phyloP scores from a whole-genome alignment of 2,797 vertebrate species.

The Tokudaia tokunoshimensis region DNA sequence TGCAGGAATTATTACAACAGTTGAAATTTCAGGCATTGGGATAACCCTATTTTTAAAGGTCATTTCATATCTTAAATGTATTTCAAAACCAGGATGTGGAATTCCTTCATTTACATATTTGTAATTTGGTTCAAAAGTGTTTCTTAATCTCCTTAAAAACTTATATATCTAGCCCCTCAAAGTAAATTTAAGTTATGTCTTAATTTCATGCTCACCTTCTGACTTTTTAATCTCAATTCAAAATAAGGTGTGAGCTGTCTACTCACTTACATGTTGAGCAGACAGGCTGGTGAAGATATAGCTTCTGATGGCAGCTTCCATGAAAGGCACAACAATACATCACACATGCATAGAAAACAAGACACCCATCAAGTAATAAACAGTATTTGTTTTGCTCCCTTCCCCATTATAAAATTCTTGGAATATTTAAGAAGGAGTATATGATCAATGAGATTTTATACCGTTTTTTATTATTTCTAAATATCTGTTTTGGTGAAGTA shows the following conservation, averaged over 20 bases:
- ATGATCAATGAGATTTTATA: neutral
- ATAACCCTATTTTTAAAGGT: slow-evolving; percentile 14
- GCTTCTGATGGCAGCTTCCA: neutral
- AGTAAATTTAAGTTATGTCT: neutral
- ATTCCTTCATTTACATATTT: slow-evolving; percentile 22
- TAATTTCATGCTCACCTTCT: neutral
- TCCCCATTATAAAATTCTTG: neutral
- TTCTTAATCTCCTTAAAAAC: neutral
- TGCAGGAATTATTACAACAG: neutral
- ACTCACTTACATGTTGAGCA: slow-evolving; percentile 37
- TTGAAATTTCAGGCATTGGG: slow-evolving; percentile 40
- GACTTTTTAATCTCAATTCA: slow-evolving; percentile 4
- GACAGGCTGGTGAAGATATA: neutral
- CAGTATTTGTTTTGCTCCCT: neutral
- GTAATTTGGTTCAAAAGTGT: neutral
- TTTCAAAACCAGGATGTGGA: neutral
- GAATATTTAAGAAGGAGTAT: neutral
- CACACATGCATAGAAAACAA: neutral
- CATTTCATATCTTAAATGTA: slow-evolving; percentile 24
- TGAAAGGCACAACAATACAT: neutral
- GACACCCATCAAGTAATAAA: neutral
- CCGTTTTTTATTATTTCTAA: slow-evolving; percentile 7
- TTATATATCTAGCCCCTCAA: neutral
- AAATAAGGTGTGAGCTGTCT: neutral
- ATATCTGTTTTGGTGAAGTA: neutral